Conservation (phyloP, 2,888 invertebrate species). For the Physocephala rufipes region DNA sequence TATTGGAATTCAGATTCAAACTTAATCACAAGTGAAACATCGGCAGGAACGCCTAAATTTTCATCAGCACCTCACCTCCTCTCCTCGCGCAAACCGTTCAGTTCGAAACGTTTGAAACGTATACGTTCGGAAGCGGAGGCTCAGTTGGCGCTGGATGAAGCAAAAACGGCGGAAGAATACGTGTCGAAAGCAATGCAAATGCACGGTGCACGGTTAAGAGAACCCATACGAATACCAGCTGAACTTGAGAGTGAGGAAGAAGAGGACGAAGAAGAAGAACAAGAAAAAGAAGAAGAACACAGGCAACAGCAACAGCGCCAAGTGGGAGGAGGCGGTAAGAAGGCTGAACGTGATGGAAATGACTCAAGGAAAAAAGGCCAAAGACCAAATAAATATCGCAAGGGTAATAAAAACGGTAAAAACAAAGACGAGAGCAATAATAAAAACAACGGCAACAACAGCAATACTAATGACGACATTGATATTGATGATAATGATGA, state of each 20-base stretch:
- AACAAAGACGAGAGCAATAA: slow-evolving; percentile 33
- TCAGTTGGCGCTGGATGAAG: slow-evolving; percentile 52
- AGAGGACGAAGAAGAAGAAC: slow-evolving; percentile 21
- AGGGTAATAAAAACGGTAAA: slow-evolving; percentile 26
- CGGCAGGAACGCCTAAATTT: no score
- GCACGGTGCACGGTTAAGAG: slow-evolving; percentile 55
- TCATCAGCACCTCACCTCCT: slow-evolving; percentile 41
- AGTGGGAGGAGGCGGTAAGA: slow-evolving; percentile 8
- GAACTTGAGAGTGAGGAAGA: slow-evolving; percentile 35
- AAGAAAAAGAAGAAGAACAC: background rate
- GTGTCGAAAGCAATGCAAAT: slow-evolving; percentile 63
- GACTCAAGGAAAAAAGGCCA: no score
- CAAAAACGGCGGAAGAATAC: slow-evolving; percentile 63
- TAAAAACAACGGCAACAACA: slow-evolving; percentile 30
- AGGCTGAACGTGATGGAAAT: background rate
- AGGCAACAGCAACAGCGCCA: no score
- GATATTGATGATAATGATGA: background rate
- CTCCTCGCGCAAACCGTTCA: slow-evolving; percentile 45
- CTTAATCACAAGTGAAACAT: slow-evolving; percentile 44
- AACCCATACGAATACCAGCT: slow-evolving; percentile 50
- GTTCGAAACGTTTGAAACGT: slow-evolving; percentile 45
- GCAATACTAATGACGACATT: slow-evolving; percentile 23
- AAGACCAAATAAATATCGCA: slow-evolving; percentile 23
- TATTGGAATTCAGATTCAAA: slow-evolving; percentile 60
- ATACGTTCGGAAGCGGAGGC: slow-evolving; percentile 33